These are phyloP conservation scores for Apis dorsata DNA, from an alignment of 1,140 invertebrate genomes.

Conservation along the genomic window DNA sequence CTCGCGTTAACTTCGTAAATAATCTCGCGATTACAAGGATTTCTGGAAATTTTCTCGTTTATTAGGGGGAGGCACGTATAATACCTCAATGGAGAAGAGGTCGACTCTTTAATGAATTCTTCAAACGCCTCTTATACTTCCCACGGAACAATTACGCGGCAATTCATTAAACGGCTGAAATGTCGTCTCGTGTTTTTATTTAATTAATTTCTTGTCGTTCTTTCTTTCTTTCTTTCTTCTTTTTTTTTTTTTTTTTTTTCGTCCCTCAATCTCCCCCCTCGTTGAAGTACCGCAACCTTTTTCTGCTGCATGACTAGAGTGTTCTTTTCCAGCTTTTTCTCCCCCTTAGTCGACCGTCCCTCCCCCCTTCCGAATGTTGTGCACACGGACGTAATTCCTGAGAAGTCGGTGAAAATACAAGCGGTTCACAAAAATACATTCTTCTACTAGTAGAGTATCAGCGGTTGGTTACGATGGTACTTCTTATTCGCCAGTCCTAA, in stretches of 20 bases:
- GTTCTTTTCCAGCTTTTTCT: slow-evolving; percentile 19
- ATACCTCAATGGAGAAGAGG: not conserved
- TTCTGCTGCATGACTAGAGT: slow-evolving; percentile 21
- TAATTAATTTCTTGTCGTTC: slow-evolving; percentile 35
- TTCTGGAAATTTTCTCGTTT: slow-evolving; percentile 32
- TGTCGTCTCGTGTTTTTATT: slow-evolving; percentile 34
- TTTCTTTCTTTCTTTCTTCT: not conserved
- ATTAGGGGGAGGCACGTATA: not conserved
- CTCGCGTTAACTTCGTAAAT: not conserved
- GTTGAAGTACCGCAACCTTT: slow-evolving; percentile 20
- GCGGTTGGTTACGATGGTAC: slow-evolving; percentile 5
- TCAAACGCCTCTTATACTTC: slow-evolving; percentile 19
- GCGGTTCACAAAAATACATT: slow-evolving; percentile 27
- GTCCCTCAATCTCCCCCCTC: not conserved
- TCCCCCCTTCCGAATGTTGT: too few species aligned
- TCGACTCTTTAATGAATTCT: slow-evolving; percentile 42
- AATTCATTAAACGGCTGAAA: slow-evolving; percentile 47
- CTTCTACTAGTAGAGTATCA: slow-evolving; percentile 5
- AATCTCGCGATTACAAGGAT: slow-evolving; percentile 1
- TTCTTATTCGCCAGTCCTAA: not conserved
- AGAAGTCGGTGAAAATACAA: slow-evolving; percentile 28
- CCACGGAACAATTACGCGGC: slow-evolving; percentile 41
- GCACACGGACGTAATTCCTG: slow-evolving; percentile 29
- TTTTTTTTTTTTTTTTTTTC: not conserved
- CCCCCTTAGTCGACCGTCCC: not conserved